Evolutionary conservation across 2,888 invertebrate genomes (phyloP).

Genomic region (Tachystola acroxantha): DNA sequence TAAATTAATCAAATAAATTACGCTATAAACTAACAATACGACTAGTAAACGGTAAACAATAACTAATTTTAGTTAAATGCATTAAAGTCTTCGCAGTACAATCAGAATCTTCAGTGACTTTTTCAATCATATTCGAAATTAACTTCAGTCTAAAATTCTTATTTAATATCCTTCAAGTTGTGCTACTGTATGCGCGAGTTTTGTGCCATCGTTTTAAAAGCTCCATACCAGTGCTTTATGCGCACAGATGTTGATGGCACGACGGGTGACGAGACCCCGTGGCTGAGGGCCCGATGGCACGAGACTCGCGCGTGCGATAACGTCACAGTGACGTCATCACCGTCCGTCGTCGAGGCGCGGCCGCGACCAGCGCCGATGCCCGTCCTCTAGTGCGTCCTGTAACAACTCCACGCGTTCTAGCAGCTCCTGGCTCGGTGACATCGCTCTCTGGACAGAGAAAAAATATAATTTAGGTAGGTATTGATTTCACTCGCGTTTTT

Average conservation of each 20-base stretch:
- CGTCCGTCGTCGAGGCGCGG: conserved; percentile 1
- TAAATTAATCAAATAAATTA: conserved; percentile 20
- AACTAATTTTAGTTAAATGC: conserved; percentile 20
- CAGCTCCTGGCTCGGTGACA: conserved; percentile 31
- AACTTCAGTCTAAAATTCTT: too few species aligned
- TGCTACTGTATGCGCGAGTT: too few species aligned
- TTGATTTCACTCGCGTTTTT: background rate
- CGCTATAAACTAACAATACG: conserved; percentile 15
- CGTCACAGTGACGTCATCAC: background rate
- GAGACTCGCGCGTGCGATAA: background rate
- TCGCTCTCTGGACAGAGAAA: background rate
- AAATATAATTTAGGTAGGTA: background rate
- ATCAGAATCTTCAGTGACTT: too few species aligned
- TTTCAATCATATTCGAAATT: too few species aligned
- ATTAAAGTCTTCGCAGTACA: conserved; percentile 6
- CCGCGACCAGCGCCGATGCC: conserved; percentile 37
- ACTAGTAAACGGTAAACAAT: conserved; percentile 20
- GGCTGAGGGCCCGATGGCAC: too few species aligned
- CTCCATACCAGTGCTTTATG: too few species aligned
- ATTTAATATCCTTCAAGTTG: too few species aligned
- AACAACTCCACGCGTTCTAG: conserved; percentile 41
- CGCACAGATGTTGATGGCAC: too few species aligned
- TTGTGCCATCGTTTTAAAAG: too few species aligned
- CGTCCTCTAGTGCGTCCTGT: conserved; percentile 35
- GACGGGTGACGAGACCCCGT: too few species aligned